These are phyloP conservation scores for Cyclopterus lumpus DNA, from an alignment of 2,797 vertebrate species.

Conservation along the genomic window DNA sequence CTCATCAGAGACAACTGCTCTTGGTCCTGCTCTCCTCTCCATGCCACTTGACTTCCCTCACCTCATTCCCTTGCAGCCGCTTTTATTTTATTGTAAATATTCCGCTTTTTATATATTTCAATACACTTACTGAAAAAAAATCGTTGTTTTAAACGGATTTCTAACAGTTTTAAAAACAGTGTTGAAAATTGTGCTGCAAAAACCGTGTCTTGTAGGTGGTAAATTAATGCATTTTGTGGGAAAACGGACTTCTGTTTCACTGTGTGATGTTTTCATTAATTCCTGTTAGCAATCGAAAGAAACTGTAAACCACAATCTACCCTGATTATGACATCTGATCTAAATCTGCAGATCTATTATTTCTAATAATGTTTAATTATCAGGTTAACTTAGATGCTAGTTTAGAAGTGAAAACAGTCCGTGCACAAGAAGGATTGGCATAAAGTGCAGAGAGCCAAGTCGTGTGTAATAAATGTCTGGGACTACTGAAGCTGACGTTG, in stretches of 20 bases:
- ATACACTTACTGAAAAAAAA: no score
- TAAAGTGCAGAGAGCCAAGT: neutral
- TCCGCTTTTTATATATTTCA: no score
- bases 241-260: neutral
- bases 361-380: neutral
- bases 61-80: no score
- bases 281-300: no score
- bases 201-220: neutral
- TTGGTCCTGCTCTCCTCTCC: no score
- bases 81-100: no score
- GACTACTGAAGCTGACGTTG: constrained; percentile 20
- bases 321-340: neutral
- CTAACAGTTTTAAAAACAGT: no score
- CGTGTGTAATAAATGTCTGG: neutral
- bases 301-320: neutral
- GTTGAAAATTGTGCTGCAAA: no score
- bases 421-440: neutral
- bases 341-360: neutral
- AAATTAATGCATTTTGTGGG: neutral
- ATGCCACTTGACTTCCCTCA: no score
- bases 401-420: neutral
- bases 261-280: neutral
- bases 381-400: neutral
- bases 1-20: no score
- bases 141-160: no score